Percentiles rank a stretch among this genome's conserved stretches.
These are phyloP conservation scores for Drosophila elegans DNA, from an alignment of 1,140 invertebrate species.

Conservation along the genomic window DNA sequence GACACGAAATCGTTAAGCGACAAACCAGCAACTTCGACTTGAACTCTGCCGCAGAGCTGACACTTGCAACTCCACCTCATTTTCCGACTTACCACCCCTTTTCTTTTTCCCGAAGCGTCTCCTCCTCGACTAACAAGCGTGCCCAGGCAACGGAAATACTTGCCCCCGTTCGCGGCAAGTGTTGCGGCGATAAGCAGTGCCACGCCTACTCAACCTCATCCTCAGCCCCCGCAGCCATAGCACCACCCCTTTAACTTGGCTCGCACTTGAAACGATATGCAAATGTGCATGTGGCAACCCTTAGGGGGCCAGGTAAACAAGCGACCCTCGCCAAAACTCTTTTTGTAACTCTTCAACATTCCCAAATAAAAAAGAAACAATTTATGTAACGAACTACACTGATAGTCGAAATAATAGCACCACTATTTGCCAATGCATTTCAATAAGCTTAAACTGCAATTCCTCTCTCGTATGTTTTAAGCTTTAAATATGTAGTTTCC, in stretches of 20 bases:
- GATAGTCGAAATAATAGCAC: background rate
- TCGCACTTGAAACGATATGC: conserved; percentile 72
- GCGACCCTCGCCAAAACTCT: conserved; percentile 42
- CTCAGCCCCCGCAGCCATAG: background rate
- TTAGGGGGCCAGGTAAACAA: conserved; percentile 41
- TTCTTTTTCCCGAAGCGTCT: conserved; percentile 4
- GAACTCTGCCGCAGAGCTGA: conserved; percentile 33
- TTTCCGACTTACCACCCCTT: conserved; percentile 2
- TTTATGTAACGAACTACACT: conserved; percentile 15
- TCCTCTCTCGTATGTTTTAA: no score
- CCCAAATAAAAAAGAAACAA: conserved; percentile 9
- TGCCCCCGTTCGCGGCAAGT: conserved; percentile 63
- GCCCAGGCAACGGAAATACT: conserved; percentile 77
- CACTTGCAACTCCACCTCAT: conserved; percentile 21
- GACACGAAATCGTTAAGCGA: conserved; percentile 80
- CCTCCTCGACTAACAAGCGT: conserved; percentile 67
- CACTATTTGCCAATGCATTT: background rate
- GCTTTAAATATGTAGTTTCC: no score
- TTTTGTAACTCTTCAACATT: conserved; percentile 26
- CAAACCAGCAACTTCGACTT: conserved; percentile 29
- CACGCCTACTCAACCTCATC: conserved; percentile 38
- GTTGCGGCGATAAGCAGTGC: conserved; percentile 72
- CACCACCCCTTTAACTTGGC: conserved; percentile 12
- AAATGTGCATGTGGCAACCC: conserved; percentile 71
- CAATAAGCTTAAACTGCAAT: background rate